Conservation (phyloP, 2,888 invertebrate genomes). For the Shargacucullia verbasci region DNA sequence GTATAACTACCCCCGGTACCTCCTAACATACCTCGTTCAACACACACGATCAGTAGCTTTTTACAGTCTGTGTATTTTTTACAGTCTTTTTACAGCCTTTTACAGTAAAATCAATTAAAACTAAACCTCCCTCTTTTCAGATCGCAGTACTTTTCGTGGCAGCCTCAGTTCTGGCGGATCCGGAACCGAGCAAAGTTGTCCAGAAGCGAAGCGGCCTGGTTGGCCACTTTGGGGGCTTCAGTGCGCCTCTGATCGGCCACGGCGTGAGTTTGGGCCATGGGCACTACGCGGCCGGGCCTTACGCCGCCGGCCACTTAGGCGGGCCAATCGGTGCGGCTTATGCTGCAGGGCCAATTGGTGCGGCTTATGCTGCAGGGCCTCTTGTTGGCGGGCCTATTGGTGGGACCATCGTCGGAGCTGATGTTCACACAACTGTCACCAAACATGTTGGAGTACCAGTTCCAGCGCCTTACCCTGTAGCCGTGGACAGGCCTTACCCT, state of each 20-base stretch:
- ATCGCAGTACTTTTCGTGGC: slow-evolving; percentile 74
- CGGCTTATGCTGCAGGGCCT: slow-evolving; percentile 28
- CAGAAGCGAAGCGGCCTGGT: slow-evolving; percentile 82
- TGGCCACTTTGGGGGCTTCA: slow-evolving; percentile 75
- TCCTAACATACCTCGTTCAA: too few relatives aligned
- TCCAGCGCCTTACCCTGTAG: slow-evolving; percentile 84
- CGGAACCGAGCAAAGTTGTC: slow-evolving; percentile 80
- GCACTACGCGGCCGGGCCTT: slow-evolving; percentile 10
- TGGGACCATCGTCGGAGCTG: slow-evolving; percentile 78
- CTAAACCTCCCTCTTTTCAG: slow-evolving; percentile 64
- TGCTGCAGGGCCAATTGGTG: slow-evolving; percentile 12
- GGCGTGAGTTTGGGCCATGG: slow-evolving; percentile 56
- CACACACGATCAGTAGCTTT: too few relatives aligned
- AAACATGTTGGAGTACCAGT: slow-evolving; percentile 85
- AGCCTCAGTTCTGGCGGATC: slow-evolving; percentile 77
- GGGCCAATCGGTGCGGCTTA: slow-evolving; percentile 19
- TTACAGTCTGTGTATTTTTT: too few relatives aligned
- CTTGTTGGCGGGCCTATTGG: slow-evolving; percentile 36
- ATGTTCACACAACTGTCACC: slow-evolving; percentile 85
- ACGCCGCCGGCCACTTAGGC: slow-evolving; percentile 18
- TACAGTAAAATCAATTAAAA: too few relatives aligned
- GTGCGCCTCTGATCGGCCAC: slow-evolving; percentile 60
- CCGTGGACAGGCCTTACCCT: slow-evolving; percentile 84
- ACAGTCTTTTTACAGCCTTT: too few relatives aligned
- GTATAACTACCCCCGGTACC: too few relatives aligned